Conservation (phyloP, 2,113 vertebrate species). For the Oostethus manadensis region DNA sequence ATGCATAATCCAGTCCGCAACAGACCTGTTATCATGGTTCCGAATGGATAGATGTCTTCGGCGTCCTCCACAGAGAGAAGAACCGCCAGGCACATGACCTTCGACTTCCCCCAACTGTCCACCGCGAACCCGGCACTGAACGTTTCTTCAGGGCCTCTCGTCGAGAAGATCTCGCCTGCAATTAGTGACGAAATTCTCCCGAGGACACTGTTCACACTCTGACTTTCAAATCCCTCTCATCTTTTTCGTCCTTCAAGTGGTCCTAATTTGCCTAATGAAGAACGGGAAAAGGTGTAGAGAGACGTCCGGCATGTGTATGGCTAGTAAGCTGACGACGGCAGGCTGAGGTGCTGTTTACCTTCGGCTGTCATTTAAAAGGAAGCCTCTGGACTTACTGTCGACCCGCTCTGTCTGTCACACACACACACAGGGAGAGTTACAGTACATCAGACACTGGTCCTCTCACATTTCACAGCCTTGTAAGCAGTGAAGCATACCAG, state of each 20-base stretch:
- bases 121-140: too few relatives aligned
- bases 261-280: constrained; percentile 3
- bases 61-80: too few relatives aligned
- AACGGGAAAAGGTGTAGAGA: not conserved
- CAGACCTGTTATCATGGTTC: too few relatives aligned
- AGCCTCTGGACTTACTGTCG: constrained; percentile 54
- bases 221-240: not conserved
- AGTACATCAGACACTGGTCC: constrained; percentile 27
- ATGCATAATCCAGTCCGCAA: too few relatives aligned
- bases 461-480: constrained; percentile 33
- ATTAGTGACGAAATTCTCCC: not conserved
- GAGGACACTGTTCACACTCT: not conserved
- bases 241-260: not conserved
- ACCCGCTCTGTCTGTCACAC: constrained; percentile 21
- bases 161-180: too few relatives aligned
- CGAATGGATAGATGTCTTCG: too few relatives aligned
- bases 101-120: too few relatives aligned
- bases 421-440: constrained; percentile 19
- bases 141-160: too few relatives aligned
- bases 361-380: constrained; percentile 62
- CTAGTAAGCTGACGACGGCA: constrained; percentile 67
- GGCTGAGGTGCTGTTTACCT: constrained; percentile 59
- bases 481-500: constrained; percentile 40
- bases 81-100: too few relatives aligned
- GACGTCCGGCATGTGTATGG: not conserved